phyloP scores from a whole-genome alignment of 1,140 invertebrate genomes.

The Eumeta japonica region DNA sequence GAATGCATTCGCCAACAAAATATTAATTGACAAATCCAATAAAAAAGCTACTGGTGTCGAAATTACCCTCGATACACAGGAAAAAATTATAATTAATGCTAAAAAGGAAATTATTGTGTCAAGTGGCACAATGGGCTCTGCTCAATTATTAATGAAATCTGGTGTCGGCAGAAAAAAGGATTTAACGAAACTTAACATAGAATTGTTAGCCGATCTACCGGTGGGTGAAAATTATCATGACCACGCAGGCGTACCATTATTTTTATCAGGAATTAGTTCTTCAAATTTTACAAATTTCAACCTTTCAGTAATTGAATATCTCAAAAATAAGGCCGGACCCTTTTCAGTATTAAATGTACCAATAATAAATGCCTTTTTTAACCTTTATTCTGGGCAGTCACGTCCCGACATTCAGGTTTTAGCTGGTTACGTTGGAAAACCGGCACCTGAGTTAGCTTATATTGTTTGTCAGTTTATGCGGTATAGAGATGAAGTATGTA shows the following conservation, averaged over 20 bases:
- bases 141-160: conserved; percentile 68
- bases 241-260: conserved; percentile 46
- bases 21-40: conserved; percentile 67
- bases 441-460: conserved; percentile 67
- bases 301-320: conserved; percentile 29
- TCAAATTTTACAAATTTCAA: conserved; percentile 27
- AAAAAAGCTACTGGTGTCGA: conserved; percentile 64
- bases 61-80: conserved; percentile 48
- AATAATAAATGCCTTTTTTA: conserved; percentile 3
- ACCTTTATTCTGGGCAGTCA: conserved; percentile 9
- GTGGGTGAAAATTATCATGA: conserved; percentile 73
- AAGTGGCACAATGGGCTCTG: conserved; percentile 64
- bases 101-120: conserved; percentile 66
- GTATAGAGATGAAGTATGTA: conserved; percentile 64
- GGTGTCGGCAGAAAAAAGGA: conserved; percentile 67
- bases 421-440: conserved; percentile 27
- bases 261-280: conserved; percentile 23
- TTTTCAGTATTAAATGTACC: too few relatives aligned
- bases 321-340: too few relatives aligned
- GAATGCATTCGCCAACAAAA: conserved; percentile 30
- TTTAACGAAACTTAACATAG: conserved; percentile 58
- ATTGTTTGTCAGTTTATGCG: conserved; percentile 65
- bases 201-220: conserved; percentile 59
- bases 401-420: conserved; percentile 42
- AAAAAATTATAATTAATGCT: conserved; percentile 48